Base-by-base conservation (phyloP, 92 coral and sea anemone species). In the Umimayanthus kanabou region DNA sequence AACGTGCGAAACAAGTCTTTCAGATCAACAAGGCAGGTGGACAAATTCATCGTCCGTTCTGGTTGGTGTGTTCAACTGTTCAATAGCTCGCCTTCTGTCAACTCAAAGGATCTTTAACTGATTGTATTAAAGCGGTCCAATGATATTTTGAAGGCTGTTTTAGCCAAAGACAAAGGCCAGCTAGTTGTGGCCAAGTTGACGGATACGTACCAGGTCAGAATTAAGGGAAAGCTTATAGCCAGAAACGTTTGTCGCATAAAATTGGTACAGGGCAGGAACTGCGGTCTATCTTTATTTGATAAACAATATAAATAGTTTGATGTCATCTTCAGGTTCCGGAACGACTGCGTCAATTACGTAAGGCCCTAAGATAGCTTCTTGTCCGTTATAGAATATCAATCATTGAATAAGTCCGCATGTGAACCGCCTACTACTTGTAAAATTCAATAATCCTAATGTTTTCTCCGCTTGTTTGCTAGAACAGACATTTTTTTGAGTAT, bases 271-370 rank as follows among this genome's bases (percentile, higher is more conserved):
- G 65, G 82, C 82, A 47, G 39, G 82, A 43, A 45, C 82, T 4
- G 40, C 65, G 11, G 9, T 29, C 66, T 47, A 61, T 40, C 26
- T 16, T 16, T 73, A n/a, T 73, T 75, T 75, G 4, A 75, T 75
- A 39, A 75, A 75, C 50, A 75, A 40, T 15, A 75, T 39, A 75
- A 75, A 75, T 39, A 75, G 77, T 73, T 47, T 83, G 85, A 83
- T 83, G 87, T 83, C 87, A 83, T 83, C 58, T 45, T 25, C 77
- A 49, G 45, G 45, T 47, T 83, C 53, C n/a, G 74, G 66, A 83
- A 71, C 65, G 14, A 8, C 42, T 10, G 78, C 47, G 25, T 5
- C 23, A 29, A 42, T 83, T 70, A 83, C 77, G 61, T 45, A 83
- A 83, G 58, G 26, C 14, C 26, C 76, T 20, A 83, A 83, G 9